A percentile compares a stretch with the other conserved stretches of the same genome.
Evolutionary conservation across 2,888 invertebrate genomes (phyloP).

Genomic region (Anthrax anthrax): DNA sequence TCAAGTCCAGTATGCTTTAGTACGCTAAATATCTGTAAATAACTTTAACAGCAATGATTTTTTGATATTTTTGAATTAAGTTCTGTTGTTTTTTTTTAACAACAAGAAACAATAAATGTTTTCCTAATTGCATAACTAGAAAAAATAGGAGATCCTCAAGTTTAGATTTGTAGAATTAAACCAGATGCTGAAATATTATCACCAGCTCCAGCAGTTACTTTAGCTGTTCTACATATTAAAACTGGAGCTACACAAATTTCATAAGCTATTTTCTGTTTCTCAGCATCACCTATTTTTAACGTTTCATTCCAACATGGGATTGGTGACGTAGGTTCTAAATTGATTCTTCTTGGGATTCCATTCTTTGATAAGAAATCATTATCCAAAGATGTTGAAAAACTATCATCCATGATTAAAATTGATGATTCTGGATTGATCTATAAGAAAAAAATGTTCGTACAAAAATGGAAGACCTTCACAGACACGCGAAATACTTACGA

Average conservation of each 20-base stretch:
- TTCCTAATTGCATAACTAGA: no score
- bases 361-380: constrained; percentile 18
- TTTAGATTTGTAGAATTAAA: constrained; percentile 48
- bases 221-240: constrained; percentile 65
- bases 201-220: constrained; percentile 73
- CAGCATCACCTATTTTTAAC: constrained; percentile 21
- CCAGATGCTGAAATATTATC: constrained; percentile 83
- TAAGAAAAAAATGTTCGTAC: neutral
- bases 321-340: constrained; percentile 52
- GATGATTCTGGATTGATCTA: constrained; percentile 32
- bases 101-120: no score
- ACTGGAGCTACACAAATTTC: constrained; percentile 74
- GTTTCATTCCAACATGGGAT: constrained; percentile 71
- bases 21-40: no score
- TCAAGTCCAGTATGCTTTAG: no score
- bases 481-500: constrained; percentile 19
- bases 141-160: neutral
- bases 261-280: constrained; percentile 16
- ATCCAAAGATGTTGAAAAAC: constrained; percentile 57
- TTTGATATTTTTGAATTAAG: no score
- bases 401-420: constrained; percentile 61
- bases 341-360: constrained; percentile 42
- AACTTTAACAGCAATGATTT: no score
- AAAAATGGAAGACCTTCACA: neutral
- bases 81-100: no score